Conservation (phyloP, 2,797 vertebrate species). For the Pseudomugil gertrudae region DNA sequence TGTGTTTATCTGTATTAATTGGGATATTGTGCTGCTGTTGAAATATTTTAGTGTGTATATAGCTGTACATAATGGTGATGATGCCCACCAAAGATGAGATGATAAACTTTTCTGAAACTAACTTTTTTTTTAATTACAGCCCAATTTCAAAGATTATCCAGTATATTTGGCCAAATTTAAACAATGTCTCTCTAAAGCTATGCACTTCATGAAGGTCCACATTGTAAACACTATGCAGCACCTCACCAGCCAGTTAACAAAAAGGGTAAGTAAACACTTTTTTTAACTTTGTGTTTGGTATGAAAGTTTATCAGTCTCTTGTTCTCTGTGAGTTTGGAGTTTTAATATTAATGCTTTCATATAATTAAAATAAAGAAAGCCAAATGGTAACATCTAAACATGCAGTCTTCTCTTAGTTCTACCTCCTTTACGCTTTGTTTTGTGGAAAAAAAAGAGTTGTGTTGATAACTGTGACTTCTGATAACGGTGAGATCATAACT, state of each 20-base stretch:
- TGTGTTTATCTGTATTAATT: no score
- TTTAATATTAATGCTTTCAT: not conserved
- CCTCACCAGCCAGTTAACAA: conserved; percentile 93
- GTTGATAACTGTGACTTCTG: no score
- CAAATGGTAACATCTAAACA: not conserved
- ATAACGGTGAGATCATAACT: no score
- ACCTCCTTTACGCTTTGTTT: not conserved
- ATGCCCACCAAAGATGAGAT: no score
- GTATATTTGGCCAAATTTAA: conserved; percentile 94
- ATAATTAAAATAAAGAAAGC: not conserved
- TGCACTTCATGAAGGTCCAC: conserved; percentile 95
- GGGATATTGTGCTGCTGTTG: not conserved
- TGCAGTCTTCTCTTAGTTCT: not conserved
- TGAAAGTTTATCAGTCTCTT: not conserved
- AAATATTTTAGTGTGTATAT: not conserved
- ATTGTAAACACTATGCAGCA: conserved; percentile 93
- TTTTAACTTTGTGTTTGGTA: not conserved
- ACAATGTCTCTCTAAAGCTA: conserved; percentile 96
- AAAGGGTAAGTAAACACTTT: conserved; percentile 85
- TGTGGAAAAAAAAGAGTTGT: not conserved
- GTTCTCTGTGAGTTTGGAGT: not conserved
- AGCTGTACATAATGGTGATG: not conserved
- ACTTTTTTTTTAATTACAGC: conserved; percentile 80
- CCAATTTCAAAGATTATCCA: conserved; percentile 96
- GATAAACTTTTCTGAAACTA: conserved; percentile 12